Conservation (phyloP, 1,140 invertebrate species). For the Drosophila watanabei region DNA sequence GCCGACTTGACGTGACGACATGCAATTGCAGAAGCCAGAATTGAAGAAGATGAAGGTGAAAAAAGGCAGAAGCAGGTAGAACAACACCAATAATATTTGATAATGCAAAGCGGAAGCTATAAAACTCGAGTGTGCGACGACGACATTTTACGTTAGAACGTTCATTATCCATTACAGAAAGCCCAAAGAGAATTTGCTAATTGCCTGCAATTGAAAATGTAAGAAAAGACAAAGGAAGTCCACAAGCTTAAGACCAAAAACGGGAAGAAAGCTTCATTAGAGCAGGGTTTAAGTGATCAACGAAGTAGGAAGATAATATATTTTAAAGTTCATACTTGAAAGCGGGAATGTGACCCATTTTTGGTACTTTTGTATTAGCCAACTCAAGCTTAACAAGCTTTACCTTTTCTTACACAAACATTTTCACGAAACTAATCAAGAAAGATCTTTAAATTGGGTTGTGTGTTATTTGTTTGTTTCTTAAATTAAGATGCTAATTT, state of each 20-base stretch:
- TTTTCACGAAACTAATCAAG: not conserved
- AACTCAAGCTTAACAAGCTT: not conserved
- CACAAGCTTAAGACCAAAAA: not conserved
- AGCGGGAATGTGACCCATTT: not conserved
- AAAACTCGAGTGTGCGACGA: slow-evolving; percentile 57
- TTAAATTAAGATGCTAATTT: slow-evolving; percentile 11
- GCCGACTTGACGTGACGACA: slow-evolving; percentile 69
- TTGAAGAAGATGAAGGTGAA: slow-evolving; percentile 2
- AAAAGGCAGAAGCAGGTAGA: slow-evolving; percentile 31
- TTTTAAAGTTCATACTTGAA: not conserved
- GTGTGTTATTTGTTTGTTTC: not conserved
- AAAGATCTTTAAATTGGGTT: not conserved
- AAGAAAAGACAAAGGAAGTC: slow-evolving; percentile 21
- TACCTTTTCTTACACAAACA: not conserved
- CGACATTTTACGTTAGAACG: slow-evolving; percentile 46
- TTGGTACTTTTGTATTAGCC: not conserved
- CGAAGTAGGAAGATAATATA: not conserved
- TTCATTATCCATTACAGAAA: slow-evolving; percentile 23
- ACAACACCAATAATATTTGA: slow-evolving; percentile 78
- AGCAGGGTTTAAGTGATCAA: slow-evolving; percentile 11
- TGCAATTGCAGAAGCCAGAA: slow-evolving; percentile 58
- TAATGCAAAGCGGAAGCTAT: slow-evolving; percentile 82
- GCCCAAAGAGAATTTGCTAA: slow-evolving; percentile 69
- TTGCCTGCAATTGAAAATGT: slow-evolving; percentile 70
- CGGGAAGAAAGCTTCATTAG: slow-evolving; percentile 55